phyloP scores from a whole-genome alignment of 1,140 invertebrate genomes.

The Drosophila tani region DNA sequence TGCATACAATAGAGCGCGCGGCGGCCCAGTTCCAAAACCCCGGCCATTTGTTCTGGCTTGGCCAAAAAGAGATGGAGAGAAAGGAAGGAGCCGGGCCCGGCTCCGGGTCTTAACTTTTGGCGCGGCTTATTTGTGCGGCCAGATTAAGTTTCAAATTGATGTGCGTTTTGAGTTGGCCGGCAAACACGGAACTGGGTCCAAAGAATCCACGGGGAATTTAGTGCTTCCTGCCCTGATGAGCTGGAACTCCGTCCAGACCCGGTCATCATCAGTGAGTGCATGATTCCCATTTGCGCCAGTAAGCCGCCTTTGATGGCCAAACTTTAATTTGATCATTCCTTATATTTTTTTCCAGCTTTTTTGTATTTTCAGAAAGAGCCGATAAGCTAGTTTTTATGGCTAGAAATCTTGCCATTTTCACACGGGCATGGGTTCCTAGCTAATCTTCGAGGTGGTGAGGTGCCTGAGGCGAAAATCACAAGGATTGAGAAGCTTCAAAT shows the following conservation, averaged over 20 bases:
- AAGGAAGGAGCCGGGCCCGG: conserved; percentile 1
- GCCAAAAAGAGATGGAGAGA: not conserved
- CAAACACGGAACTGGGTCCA: conserved; percentile 12
- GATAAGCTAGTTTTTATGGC: conserved; percentile 56
- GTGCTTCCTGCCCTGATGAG: not conserved
- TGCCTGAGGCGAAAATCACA: not conserved
- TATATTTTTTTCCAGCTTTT: not conserved
- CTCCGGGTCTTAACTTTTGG: conserved; percentile 75
- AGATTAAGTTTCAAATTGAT: conserved; percentile 83
- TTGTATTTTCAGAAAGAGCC: conserved; percentile 15
- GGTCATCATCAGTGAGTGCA: conserved; percentile 18
- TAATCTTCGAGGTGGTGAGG: conserved; percentile 12
- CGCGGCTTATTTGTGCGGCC: conserved; percentile 79
- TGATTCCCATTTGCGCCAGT: conserved; percentile 19
- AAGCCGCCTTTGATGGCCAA: conserved; percentile 70
- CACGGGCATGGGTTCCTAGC: conserved; percentile 1
- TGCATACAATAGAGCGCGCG: conserved; percentile 65
- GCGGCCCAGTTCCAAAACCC: conserved; percentile 26
- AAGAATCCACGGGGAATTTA: conserved; percentile 12
- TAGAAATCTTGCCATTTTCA: not conserved
- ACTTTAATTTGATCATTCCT: conserved; percentile 72
- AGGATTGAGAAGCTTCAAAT: not conserved
- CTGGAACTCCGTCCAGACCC: not conserved
- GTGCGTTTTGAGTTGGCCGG: conserved; percentile 61
- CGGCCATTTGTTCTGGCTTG: conserved; percentile 52